A percentile compares a stretch with the other conserved stretches of the same genome.
These are phyloP conservation scores for Promerops cafer DNA, from an alignment of 2,113 vertebrate species.

Conservation along the genomic window DNA sequence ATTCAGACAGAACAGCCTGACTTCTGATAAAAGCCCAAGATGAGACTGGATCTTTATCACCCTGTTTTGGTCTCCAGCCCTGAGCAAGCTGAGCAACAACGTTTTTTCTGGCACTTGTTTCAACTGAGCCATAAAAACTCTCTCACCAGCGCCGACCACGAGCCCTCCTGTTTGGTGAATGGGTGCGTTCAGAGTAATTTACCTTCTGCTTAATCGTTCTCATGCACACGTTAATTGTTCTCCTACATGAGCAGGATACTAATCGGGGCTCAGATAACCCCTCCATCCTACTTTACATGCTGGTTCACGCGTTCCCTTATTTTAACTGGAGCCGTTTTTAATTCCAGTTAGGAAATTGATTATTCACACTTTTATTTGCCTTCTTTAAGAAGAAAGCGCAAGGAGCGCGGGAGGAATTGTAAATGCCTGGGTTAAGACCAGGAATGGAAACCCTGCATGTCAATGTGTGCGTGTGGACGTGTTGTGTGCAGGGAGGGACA, in stretches of 20 bases:
- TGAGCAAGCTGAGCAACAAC: background rate
- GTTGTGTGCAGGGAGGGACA: background rate
- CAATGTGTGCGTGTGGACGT: background rate
- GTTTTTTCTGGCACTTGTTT: background rate
- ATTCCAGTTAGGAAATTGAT: slow-evolving; percentile 66
- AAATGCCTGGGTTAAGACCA: slow-evolving; percentile 15
- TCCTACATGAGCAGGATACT: slow-evolving; percentile 4
- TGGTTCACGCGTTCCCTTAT: slow-evolving; percentile 16
- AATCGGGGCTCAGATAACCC: slow-evolving; percentile 26
- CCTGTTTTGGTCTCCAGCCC: background rate
- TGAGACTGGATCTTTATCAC: background rate
- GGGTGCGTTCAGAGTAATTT: background rate
- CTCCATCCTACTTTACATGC: slow-evolving; percentile 37
- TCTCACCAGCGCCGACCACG: background rate
- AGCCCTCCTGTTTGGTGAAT: background rate
- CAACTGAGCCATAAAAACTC: background rate
- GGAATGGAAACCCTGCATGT: background rate
- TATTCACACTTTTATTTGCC: slow-evolving; percentile 65
- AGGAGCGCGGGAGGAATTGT: slow-evolving; percentile 44
- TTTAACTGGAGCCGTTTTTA: slow-evolving; percentile 55
- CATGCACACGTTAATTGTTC: slow-evolving; percentile 43
- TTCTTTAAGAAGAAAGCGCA: slow-evolving; percentile 25
- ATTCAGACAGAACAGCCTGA: background rate
- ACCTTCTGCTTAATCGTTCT: slow-evolving; percentile 45
- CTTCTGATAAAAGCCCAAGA: background rate